phyloP scores from a whole-genome alignment of 2,888 invertebrate species.

The Orgyia antiqua region DNA sequence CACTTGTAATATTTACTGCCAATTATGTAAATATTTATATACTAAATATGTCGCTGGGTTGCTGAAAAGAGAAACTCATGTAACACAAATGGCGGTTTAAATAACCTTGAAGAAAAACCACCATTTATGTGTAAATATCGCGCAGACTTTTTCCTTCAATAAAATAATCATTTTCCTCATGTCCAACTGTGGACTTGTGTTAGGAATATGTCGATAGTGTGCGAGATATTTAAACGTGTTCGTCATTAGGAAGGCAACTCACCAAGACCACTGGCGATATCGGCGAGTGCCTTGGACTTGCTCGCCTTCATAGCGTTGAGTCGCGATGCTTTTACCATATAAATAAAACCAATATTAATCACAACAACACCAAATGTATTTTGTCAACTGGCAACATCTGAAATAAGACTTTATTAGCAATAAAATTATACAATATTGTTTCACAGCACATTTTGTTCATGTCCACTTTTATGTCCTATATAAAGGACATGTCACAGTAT shows the following conservation, averaged over 20 bases:
- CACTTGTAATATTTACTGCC: slow-evolving; percentile 44
- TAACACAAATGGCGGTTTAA: slow-evolving; percentile 49
- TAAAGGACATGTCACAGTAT: slow-evolving; percentile 36
- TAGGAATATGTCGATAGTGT: too few relatives aligned
- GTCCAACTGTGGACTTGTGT: not conserved
- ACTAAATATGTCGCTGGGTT: slow-evolving; percentile 33
- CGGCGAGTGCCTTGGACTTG: slow-evolving; percentile 92
- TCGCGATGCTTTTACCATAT: slow-evolving; percentile 82
- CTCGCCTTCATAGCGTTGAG: slow-evolving; percentile 83
- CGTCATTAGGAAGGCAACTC: slow-evolving; percentile 76
- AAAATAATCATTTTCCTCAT: not conserved
- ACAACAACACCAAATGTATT: slow-evolving; percentile 67
- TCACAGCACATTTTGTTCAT: slow-evolving; percentile 44
- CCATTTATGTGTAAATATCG: slow-evolving; percentile 55
- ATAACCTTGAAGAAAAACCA: slow-evolving; percentile 34
- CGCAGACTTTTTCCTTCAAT: slow-evolving; percentile 38
- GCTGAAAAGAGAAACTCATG: slow-evolving; percentile 53
- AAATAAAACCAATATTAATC: slow-evolving; percentile 79
- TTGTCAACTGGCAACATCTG: slow-evolving; percentile 62
- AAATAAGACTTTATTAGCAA: slow-evolving; percentile 73
- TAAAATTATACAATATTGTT: slow-evolving; percentile 41
- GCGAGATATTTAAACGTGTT: slow-evolving; percentile 26
- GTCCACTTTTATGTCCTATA: slow-evolving; percentile 24
- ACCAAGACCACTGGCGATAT: slow-evolving; percentile 94
- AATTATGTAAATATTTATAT: slow-evolving; percentile 40